Evolutionary conservation across 2,888 invertebrate genomes (phyloP), one percentile per base, ranked within the genome.

Genomic region (Ichneumoninae sp.): DNA sequence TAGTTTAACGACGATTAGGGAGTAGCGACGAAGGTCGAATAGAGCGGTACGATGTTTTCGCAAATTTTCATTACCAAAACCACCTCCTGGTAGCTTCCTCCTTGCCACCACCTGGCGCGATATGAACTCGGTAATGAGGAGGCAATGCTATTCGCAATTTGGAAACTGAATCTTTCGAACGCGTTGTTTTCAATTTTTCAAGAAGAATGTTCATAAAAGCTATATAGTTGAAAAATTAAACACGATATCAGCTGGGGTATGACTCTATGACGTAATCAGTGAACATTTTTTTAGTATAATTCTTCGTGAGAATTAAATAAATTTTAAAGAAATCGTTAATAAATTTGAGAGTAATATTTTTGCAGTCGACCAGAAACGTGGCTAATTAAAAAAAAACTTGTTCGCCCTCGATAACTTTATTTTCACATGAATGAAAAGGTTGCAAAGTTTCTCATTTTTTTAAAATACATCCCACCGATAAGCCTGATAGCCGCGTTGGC

Each of bases 21-120:
- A 60, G 47, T 75, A 47, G 26, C 74, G 70, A 70, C 60, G 81
- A 84, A 84, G 84, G 84, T 77, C 88, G 87, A 88, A 87, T 86
- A 86, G 86, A 87, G 79, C 79, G 83, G 60, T 71, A 40, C 84
- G 80, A 54, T 80, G 86, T 83, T 88, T 89, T 88, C 87, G 83
- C 79, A 77, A 86, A 83, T 83, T 80, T 80, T 77, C 83, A 77
- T 80, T 77, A 69, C 75, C 10, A 33, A 10, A 57, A 44, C 5
- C 10, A 47, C 69, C 68, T 72, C 66, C 13, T 36, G 30, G 54
- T 36, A 68, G 40, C 8, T 66, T 33, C 52, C 57, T 70, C 65
- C 19, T 52, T 36, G 26, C 10, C 47, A 40, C 68, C 50, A 8
- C 40, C 40, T 13, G 52, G 16, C 22, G 26, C 44, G 69, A 36